These are phyloP conservation scores for Macaria liturata DNA, from an alignment of 2,888 invertebrate species.

Conservation along the genomic window DNA sequence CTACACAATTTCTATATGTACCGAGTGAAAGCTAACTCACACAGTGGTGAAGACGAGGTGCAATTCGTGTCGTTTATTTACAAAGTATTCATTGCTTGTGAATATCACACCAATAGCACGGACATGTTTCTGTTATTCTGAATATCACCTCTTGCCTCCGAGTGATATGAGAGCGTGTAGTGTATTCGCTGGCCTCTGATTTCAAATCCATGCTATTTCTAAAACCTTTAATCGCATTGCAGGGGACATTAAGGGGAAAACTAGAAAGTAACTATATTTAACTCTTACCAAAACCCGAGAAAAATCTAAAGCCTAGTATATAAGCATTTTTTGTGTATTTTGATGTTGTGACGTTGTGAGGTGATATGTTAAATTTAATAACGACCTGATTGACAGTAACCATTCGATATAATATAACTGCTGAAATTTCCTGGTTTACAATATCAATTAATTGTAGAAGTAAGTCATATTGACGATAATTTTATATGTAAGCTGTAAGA, in stretches of 20 bases:
- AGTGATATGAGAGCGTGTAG: conserved; percentile 3
- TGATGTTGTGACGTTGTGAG: background rate
- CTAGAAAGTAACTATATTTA: conserved; percentile 2
- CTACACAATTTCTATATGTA: too few species aligned
- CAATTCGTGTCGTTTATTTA: too few species aligned
- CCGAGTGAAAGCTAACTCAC: too few species aligned
- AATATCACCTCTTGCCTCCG: background rate
- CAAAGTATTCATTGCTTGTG: too few species aligned
- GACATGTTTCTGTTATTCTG: conserved; percentile 5
- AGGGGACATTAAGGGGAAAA: conserved; percentile 8
- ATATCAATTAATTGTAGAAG: too few species aligned
- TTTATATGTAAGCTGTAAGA: too few species aligned
- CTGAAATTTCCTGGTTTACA: background rate
- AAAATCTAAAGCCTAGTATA: background rate
- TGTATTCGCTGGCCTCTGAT: background rate
- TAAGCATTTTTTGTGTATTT: background rate
- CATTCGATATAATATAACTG: too few species aligned
- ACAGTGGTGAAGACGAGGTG: too few species aligned
- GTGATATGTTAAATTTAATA: background rate
- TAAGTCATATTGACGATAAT: too few species aligned
- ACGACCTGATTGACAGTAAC: too few species aligned
- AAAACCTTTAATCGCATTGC: conserved; percentile 12
- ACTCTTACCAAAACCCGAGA: conserved; percentile 4
- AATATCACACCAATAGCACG: too few species aligned
- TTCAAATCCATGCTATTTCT: conserved; percentile 7